Base-by-base conservation (phyloP, 2,888 invertebrate genomes). In the Euplagia quadripunctaria region DNA sequence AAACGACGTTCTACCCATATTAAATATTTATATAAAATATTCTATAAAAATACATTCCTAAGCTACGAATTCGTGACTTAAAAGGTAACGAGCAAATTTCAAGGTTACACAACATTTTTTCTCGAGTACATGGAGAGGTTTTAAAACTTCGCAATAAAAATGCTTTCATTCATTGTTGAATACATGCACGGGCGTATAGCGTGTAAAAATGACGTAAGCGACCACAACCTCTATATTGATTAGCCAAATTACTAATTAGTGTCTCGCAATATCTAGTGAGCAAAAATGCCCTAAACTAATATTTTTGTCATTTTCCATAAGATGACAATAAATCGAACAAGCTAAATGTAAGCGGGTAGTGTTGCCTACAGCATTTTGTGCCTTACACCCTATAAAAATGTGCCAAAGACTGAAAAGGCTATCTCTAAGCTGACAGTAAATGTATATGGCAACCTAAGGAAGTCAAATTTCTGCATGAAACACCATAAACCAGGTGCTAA, bases 211-310 rank as follows among this genome's bases (percentile, higher is more conserved):
- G 93, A 94, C 94, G 94, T 86, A 93, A 93, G 86, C 87, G 81
- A 86, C 87, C 87, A 90, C 91, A 91, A 93, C 91, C 91, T 91
- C 88, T 89, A 87, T 92, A 94, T 94, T 90, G 95, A 94, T 94
- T 94, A 92, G 89, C 87, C 86, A 88, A 90, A 91, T 90, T 92
- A 90, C 86, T 82, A 85, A 85, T 86, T 82, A 85, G 86, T 87
- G 92, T 93, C 94, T 94, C 94, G 94, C 93, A 86, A 94, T 86
- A 86, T 81, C 73, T 67, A 79, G 72, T 82, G 78, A 79, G 75
- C 78, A 80, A 77, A 80, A 68, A 68, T 58, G 17, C 20, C n/a
- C n/a, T 51, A 64, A 16, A 41, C 43, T 31, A 52, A 55, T 20
- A 42, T 16, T 52, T 42, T 52, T 17, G 7, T n/a, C 42, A 17